Conservation (phyloP, 2,888 invertebrate genomes). For the Lasioglossum morio region DNA sequence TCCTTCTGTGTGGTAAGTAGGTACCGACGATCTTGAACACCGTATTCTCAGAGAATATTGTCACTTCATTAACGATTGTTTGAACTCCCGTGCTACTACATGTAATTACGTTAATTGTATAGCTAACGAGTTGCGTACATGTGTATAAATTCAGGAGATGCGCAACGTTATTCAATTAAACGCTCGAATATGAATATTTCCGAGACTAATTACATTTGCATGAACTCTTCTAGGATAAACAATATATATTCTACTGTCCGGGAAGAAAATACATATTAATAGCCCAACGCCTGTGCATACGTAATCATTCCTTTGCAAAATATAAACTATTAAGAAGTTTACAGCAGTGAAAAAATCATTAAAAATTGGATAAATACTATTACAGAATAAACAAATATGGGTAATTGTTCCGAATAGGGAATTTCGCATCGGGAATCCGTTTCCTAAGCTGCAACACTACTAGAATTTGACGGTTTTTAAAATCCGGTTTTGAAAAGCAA, state of each 20-base stretch:
- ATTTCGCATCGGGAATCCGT: too few relatives aligned
- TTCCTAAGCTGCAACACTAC: too few relatives aligned
- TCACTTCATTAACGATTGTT: neutral
- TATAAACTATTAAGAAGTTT: too few relatives aligned
- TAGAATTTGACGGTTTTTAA: too few relatives aligned
- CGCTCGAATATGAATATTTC: neutral
- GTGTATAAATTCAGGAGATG: neutral
- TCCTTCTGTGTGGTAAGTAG: conserved; percentile 1
- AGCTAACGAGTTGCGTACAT: neutral
- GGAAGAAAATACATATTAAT: too few relatives aligned
- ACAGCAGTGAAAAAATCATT: too few relatives aligned
- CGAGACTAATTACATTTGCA: neutral
- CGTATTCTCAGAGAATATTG: neutral
- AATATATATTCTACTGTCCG: neutral
- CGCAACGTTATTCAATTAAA: neutral
- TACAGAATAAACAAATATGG: too few relatives aligned
- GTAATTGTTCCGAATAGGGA: too few relatives aligned
- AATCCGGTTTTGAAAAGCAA: too few relatives aligned
- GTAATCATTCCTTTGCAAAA: too few relatives aligned
- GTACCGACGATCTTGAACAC: neutral
- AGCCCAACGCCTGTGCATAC: too few relatives aligned
- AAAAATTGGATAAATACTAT: too few relatives aligned
- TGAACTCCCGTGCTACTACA: neutral
- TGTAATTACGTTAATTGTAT: neutral
- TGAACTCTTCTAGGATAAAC: neutral